These are phyloP conservation scores for Drosophila picticornis DNA, from an alignment of 2,888 invertebrate genomes.

Conservation along the genomic window DNA sequence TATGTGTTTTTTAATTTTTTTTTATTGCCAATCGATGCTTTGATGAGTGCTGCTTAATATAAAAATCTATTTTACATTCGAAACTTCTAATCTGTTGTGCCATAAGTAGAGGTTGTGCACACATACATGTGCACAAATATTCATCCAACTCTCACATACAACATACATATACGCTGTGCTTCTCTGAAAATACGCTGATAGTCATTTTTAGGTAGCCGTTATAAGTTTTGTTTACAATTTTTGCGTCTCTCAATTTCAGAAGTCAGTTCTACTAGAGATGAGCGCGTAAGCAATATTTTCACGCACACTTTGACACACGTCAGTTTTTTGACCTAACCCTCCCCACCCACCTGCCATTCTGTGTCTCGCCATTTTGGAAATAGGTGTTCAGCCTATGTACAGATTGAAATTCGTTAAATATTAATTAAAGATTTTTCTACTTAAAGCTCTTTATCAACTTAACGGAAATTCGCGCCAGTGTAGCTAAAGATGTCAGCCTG, in stretches of 20 bases:
- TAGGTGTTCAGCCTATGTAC: not conserved
- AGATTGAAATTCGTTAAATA: not conserved
- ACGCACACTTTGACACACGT: not conserved
- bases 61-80: not conserved
- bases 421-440: too few relatives aligned
- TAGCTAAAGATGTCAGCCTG: slow-evolving; percentile 14
- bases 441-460: not conserved
- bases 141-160: not conserved
- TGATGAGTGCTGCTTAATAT: not conserved
- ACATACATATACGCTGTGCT: not conserved
- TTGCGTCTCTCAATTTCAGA: not conserved
- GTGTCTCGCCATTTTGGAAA: not conserved
- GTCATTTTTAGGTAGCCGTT: not conserved
- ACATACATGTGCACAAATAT: not conserved
- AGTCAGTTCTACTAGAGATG: not conserved
- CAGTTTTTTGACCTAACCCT: not conserved
- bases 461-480: not conserved
- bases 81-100: not conserved
- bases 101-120: not conserved
- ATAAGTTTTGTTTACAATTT: slow-evolving; percentile 26
- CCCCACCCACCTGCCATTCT: not conserved
- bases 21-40: not conserved
- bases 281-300: not conserved
- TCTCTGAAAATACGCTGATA: slow-evolving; percentile 2
- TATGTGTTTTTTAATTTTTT: not conserved